A percentile compares a stretch with the other conserved stretches of the same genome.
Evolutionary conservation across 2,797 vertebrate species (phyloP).

Genomic region (Loris lydekkerianus): DNA sequence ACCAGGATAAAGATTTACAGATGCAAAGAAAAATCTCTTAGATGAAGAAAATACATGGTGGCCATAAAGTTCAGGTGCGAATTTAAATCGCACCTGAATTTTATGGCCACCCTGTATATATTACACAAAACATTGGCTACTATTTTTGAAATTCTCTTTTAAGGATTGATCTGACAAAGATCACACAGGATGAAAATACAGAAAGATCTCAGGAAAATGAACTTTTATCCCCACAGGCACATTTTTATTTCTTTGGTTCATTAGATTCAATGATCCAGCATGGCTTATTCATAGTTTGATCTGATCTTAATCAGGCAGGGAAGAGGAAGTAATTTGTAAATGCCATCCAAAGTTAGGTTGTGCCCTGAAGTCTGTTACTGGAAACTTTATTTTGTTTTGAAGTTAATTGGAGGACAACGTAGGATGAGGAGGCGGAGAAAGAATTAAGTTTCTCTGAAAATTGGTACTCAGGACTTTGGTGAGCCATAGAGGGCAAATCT

Average conservation of each 20-base stretch:
- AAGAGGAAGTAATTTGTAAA: constrained; percentile 68
- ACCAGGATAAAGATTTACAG: constrained; percentile 18
- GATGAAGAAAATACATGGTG: neutral
- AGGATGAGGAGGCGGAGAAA: constrained; percentile 47
- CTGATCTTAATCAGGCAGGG: constrained; percentile 48
- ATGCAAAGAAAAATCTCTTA: constrained; percentile 36
- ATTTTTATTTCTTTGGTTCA: constrained; percentile 77
- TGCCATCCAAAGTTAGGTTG: constrained; percentile 64
- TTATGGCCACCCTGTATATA: neutral
- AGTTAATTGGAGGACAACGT: constrained; percentile 71
- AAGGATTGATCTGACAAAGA: constrained; percentile 61
- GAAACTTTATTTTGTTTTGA: constrained; percentile 72
- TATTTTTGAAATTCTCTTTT: constrained; percentile 71
- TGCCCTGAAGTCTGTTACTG: constrained; percentile 52
- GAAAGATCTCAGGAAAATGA: constrained; percentile 58
- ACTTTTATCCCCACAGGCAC: constrained; percentile 60
- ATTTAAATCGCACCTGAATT: too few species aligned
- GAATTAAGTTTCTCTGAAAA: constrained; percentile 67
- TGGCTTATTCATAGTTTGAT: constrained; percentile 67
- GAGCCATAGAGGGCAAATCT: neutral
- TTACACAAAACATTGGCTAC: constrained; percentile 46
- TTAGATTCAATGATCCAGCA: constrained; percentile 68
- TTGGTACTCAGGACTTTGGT: neutral
- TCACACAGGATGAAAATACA: constrained; percentile 55
- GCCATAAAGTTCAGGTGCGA: too few species aligned